Evolutionary conservation across 2,113 vertebrate species (phyloP).

Genomic region (Rhinichthys klamathensis): DNA sequence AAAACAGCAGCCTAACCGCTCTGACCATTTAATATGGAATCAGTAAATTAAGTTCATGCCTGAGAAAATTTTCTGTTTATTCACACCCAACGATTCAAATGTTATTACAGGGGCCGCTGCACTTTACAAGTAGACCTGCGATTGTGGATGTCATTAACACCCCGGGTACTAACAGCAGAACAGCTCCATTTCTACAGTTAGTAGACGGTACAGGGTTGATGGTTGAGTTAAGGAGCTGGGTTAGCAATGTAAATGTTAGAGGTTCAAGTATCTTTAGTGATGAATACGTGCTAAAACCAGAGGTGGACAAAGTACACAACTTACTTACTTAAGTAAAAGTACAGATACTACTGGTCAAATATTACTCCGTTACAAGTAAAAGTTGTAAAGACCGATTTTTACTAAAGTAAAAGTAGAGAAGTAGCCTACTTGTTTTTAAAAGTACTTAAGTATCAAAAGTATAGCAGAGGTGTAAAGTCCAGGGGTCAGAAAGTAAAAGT

Average conservation of each 20-base stretch:
- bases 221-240: neutral
- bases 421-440: no score
- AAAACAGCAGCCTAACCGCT: neutral
- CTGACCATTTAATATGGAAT: neutral
- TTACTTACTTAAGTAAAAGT: no score
- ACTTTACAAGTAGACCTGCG: slow-evolving; percentile 7
- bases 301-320: no score
- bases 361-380: no score
- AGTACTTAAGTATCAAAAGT: no score
- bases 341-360: no score
- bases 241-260: neutral
- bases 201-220: neutral
- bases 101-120: neutral
- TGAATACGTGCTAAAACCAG: neutral
- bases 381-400: no score
- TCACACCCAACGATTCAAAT: neutral
- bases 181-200: neutral
- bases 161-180: neutral
- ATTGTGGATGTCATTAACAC: slow-evolving; percentile 13
- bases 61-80: neutral
- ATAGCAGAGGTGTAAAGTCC: no score
- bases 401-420: no score
- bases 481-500: no score
- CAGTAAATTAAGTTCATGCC: slow-evolving; percentile 13
- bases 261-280: neutral